Conservation (phyloP, 2,888 invertebrate genomes). For the Pyrrhosoma nymphula region DNA sequence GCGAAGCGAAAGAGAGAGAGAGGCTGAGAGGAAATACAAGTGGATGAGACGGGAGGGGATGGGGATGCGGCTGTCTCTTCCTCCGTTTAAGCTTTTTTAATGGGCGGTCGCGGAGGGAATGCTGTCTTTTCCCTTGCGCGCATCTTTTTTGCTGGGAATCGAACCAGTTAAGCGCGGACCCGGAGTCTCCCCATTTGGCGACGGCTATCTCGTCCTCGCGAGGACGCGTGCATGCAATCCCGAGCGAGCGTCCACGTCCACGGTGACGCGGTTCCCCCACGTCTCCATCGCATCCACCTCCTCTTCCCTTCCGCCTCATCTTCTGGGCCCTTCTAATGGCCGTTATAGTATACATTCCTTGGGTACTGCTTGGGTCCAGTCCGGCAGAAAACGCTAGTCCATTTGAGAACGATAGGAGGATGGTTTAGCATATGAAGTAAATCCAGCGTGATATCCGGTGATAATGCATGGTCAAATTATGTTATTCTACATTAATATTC, state of each 20-base stretch:
- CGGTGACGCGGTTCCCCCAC: background rate
- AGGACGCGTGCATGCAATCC: background rate
- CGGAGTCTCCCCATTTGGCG: background rate
- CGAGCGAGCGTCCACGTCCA: background rate
- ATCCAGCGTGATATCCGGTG: background rate
- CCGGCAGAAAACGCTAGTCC: background rate
- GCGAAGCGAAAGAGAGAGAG: conserved; percentile 2
- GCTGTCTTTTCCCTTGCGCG: background rate
- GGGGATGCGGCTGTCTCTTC: background rate
- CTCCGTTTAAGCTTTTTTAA: conserved; percentile 31
- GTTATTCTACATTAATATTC: background rate
- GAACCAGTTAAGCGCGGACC: background rate
- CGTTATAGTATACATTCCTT: background rate
- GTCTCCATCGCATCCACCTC: background rate
- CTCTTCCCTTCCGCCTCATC: background rate
- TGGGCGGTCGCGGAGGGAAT: background rate
- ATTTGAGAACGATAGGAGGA: background rate
- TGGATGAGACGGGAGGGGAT: background rate
- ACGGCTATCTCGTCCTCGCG: background rate
- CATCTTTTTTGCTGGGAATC: background rate
- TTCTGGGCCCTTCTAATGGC: background rate
- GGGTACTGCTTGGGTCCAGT: background rate
- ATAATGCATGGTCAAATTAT: background rate
- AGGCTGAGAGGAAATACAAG: background rate
- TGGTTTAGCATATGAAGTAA: background rate